Conservation (phyloP, 2,888 invertebrate genomes). For the Macrostomum cliftonense region DNA sequence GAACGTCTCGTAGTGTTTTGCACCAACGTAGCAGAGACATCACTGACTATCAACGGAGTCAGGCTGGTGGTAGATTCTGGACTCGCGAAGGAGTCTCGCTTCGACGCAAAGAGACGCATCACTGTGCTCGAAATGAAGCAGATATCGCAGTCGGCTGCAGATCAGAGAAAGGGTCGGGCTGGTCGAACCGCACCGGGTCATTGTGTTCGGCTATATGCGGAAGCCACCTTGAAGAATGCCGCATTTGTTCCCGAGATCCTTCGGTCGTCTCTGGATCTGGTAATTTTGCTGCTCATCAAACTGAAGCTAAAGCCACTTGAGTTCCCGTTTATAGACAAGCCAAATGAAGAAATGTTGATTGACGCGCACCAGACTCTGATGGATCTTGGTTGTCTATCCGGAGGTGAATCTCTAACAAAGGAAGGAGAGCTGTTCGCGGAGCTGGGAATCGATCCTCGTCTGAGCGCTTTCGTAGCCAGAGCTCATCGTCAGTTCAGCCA, state of each 20-base stretch:
- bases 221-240: no score
- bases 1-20: conserved; percentile 85
- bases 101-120: conserved; percentile 75
- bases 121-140: conserved; percentile 75
- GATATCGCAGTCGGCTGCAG: conserved; percentile 64
- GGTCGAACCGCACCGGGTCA: conserved; percentile 38
- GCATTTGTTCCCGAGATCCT: neutral
- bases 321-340: neutral
- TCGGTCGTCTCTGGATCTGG: conserved; percentile 1
- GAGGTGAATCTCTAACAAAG: neutral
- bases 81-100: neutral
- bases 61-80: conserved; percentile 92
- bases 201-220: conserved; percentile 53
- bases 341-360: neutral
- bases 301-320: neutral
- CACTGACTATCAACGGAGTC: conserved; percentile 90
- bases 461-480: neutral
- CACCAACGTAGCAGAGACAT: conserved; percentile 95
- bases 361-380: neutral
- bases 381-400: neutral
- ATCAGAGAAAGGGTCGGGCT: conserved; percentile 83
- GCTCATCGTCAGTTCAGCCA: neutral
- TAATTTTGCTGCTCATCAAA: neutral
- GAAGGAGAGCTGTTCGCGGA: neutral
- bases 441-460: neutral